Conservation (phyloP, 1,140 invertebrate genomes). For the Heliconius hermathena region DNA sequence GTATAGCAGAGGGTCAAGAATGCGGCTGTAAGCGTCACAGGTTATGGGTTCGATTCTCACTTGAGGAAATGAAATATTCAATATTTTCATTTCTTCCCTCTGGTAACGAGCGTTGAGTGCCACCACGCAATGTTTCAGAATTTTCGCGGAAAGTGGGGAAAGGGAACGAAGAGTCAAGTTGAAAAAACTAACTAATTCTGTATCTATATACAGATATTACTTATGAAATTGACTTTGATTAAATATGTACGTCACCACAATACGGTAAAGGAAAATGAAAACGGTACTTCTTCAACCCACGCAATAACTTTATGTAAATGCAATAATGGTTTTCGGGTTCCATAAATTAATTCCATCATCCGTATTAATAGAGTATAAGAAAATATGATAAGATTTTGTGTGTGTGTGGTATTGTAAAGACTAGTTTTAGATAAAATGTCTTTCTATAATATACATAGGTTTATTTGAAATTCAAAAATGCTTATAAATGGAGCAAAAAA, state of each 20-base stretch:
- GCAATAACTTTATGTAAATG: conserved; percentile 34
- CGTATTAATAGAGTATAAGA: conserved; percentile 8
- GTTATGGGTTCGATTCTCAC: too few species aligned
- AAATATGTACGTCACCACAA: conserved; percentile 4
- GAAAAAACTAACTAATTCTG: not conserved
- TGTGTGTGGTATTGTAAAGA: not conserved
- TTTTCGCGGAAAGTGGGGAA: too few species aligned
- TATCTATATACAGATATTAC: not conserved
- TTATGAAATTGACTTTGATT: conserved; percentile 1
- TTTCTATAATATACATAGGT: not conserved
- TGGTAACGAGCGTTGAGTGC: too few species aligned
- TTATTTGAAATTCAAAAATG: too few species aligned
- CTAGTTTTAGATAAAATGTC: not conserved
- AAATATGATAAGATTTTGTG: not conserved
- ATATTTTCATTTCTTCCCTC: too few species aligned
- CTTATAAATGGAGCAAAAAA: too few species aligned
- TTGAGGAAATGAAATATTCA: too few species aligned
- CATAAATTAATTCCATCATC: conserved; percentile 25
- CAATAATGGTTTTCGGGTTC: conserved; percentile 31
- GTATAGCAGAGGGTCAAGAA: too few species aligned
- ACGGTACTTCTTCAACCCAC: conserved; percentile 20
- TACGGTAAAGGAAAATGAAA: conserved; percentile 16
- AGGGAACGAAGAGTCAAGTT: too few species aligned
- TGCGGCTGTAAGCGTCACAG: too few species aligned
- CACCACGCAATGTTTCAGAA: too few species aligned